These are phyloP conservation scores for Coboldia fuscipes DNA, from an alignment of 1,140 invertebrate species.

Conservation along the genomic window DNA sequence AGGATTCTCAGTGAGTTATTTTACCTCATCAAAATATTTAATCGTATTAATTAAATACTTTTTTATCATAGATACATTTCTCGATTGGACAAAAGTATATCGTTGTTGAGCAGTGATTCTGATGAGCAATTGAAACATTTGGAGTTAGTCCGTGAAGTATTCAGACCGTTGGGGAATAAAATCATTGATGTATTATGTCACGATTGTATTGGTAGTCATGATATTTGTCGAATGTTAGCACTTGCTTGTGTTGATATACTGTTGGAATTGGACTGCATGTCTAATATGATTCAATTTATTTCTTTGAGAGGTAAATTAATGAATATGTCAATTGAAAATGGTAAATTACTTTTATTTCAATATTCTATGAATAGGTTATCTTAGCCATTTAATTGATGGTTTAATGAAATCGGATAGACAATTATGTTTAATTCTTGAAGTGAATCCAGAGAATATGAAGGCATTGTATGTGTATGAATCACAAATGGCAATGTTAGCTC, in stretches of 20 bases:
- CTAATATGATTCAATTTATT: conserved; percentile 51
- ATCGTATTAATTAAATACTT: not conserved
- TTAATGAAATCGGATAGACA: conserved; percentile 50
- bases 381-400: conserved; percentile 65
- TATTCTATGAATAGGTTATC: conserved; percentile 27
- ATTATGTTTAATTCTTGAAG: conserved; percentile 42
- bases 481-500: conserved; percentile 60
- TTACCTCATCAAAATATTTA: too few species aligned
- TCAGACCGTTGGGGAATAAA: conserved; percentile 52
- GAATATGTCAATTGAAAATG: not conserved
- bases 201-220: conserved; percentile 70
- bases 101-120: conserved; percentile 16
- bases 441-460: conserved; percentile 43
- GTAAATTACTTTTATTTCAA: not conserved
- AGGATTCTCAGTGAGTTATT: too few species aligned
- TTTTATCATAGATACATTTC: conserved; percentile 24
- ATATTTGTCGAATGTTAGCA: conserved; percentile 73
- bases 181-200: conserved; percentile 64
- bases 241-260: conserved; percentile 61
- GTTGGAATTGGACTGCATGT: conserved; percentile 43
- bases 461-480: conserved; percentile 73
- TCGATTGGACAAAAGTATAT: conserved; percentile 27
- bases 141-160: conserved; percentile 26
- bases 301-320: conserved; percentile 35
- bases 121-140: conserved; percentile 5